Base-by-base conservation (phyloP, 1,140 invertebrate species). In the Steinernema khuongi region DNA sequence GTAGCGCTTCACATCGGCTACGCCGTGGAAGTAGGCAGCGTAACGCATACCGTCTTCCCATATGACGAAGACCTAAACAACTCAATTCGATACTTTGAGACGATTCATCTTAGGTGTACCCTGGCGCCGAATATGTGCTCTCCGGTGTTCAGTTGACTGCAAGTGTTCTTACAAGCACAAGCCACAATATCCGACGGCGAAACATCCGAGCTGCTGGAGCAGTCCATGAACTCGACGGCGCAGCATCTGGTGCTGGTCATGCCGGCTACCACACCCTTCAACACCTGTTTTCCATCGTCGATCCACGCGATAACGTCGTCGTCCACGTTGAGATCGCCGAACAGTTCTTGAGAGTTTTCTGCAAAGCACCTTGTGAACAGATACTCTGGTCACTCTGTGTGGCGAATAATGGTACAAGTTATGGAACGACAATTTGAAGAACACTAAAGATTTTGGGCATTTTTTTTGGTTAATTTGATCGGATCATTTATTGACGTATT, bases 111-210 rank as follows among this genome's bases (percentile, higher is more conserved):
- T n/a, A n/a, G n/a, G 50, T 22, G 26, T 60, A 60, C 50, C 50
- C 19, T 60, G 19, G 50, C 50, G 14, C 50, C 50, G 50, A 60
- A n/a, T n/a, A 60, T 22, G 50, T 60, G 50, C 50, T 60, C 22
- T 14, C 26, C 14, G 7, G 36, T 7, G 7, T 41, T 41, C 36
- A 11, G 7, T 41, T 41, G 36, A 41, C 7, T n/a, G n/a, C n/a
- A 41, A n/a, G n/a, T 41, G 36, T 41, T 41, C n/a, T 73, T 32
- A 30, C 66, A 74, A n/a, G 36, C 67, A 73, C 72, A 71, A 4
- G 30, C 4, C 0, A 19, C 0, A n/a, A 74, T 22, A 2, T 74
- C 72, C 1, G 29, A 11, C 1, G 0, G 0, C 7, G 1, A n/a
- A 31, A 72, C 36, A 28, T 72, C 71, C 26, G 19, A 17, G 30